Evolutionary conservation across 2,113 vertebrate genomes (phyloP), one percentile per base, ranked within the genome.

Genomic region (Indicator indicator): DNA sequence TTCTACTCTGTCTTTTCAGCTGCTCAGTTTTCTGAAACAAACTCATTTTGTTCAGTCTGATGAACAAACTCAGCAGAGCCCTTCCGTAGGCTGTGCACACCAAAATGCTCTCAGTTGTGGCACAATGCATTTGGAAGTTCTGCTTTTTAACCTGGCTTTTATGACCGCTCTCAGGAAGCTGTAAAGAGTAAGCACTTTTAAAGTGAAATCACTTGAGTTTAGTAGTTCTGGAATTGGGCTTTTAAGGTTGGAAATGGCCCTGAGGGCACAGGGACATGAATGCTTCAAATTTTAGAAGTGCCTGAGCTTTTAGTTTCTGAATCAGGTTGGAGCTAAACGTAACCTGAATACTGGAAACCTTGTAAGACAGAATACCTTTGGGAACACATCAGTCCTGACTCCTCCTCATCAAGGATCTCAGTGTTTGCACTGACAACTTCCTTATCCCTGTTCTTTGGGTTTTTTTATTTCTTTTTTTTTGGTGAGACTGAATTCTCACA

Each of bases 101-200:
- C 63, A 62, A 86, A 94, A 84, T 11, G n/a, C 30, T 67, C 65
- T 27, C 82, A 88, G 77, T 38, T 73, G 88, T 73, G 71, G 82
- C 74, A 83, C 83, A 94, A 76, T 63, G 82, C 52, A 78, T 84
- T 80, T 87, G 59, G 38, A 94, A 87, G 71, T 73, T 92, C 26
- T n/a, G 83, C 64, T 85, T 89, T 89, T 81, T 89, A 91, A 85
- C 74, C 68, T 89, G 89, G 84, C 68, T 94, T 94, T 89, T 87
- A 89, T 94, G 81, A 79, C 33, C 30, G 40, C 52, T 85, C 81
- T 94, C 87, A 91, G 84, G 94, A 96, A 96, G 79, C 32, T 83
- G 88, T 95, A 91, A 96, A 91, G 56, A 67, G 42, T 42, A 92
- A 96, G 86, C 58, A 40, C 77, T 78, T 93, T 23, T 83, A 59